Percentiles rank a stretch among this genome's conserved stretches.
phyloP scores from a whole-genome alignment of 2,888 invertebrate species.

The Scaptomyza reducta region DNA sequence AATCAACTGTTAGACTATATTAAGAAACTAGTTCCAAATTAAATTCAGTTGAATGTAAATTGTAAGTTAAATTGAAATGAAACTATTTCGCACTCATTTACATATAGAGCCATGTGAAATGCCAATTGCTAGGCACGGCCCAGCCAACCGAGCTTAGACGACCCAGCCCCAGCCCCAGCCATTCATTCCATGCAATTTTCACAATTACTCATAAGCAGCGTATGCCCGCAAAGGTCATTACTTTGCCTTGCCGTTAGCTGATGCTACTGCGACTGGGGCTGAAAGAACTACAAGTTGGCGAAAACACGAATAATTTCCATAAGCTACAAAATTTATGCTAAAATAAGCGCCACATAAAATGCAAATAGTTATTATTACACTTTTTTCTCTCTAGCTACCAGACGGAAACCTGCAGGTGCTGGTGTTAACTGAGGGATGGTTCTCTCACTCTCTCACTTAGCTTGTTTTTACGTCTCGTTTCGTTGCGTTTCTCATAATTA shows the following conservation, averaged over 20 bases:
- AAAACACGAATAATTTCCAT: conserved; percentile 73
- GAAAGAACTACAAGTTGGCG: conserved; percentile 42
- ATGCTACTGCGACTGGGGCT: conserved; percentile 15
- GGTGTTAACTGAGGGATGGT: conserved; percentile 2
- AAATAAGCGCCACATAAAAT: conserved; percentile 76
- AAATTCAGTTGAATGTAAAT: conserved; percentile 30
- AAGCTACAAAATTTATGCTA: conserved; percentile 75
- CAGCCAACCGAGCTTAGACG: background rate
- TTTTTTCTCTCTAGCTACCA: conserved; percentile 44
- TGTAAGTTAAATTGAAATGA: conserved; percentile 36
- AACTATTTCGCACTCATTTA: conserved; percentile 41
- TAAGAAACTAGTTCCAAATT: conserved; percentile 16
- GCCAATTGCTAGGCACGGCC: conserved; percentile 12
- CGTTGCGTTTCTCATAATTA: conserved; percentile 64
- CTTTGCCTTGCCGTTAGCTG: conserved; percentile 46
- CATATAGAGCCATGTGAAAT: conserved; percentile 42
- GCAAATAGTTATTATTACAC: conserved; percentile 77
- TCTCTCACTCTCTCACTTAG: conserved; percentile 14
- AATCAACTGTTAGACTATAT: conserved; percentile 18
- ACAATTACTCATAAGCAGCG: conserved; percentile 72
- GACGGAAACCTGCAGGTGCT: conserved; percentile 1
- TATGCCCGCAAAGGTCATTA: conserved; percentile 67
- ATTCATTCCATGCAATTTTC: conserved; percentile 50
- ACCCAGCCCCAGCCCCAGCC: conserved; percentile 8
- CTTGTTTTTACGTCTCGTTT: conserved; percentile 13